phyloP scores from a whole-genome alignment of 2,113 vertebrate genomes.

The Brienomyrus longianalis region DNA sequence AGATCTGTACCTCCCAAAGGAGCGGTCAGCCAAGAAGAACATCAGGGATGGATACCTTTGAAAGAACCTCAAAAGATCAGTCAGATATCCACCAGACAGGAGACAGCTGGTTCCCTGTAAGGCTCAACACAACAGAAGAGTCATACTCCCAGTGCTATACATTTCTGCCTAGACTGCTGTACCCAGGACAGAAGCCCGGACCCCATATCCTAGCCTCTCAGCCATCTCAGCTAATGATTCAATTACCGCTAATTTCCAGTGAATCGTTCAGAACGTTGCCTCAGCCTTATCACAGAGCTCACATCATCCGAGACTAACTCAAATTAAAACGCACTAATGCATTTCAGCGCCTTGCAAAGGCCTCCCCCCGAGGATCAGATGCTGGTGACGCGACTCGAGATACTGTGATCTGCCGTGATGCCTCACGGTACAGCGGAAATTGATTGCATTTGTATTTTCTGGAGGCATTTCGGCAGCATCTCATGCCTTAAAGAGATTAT shows the following conservation, averaged over 20 bases:
- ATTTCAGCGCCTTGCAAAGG: not conserved
- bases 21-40: not conserved
- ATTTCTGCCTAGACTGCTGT: not conserved
- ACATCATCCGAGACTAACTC: not conserved
- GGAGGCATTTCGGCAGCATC: not conserved
- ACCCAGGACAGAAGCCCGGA: not conserved
- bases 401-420: not conserved
- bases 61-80: not conserved
- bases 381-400: not conserved
- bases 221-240: slow-evolving; percentile 1
- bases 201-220: not conserved
- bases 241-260: not conserved
- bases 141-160: not conserved
- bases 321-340: not conserved
- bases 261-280: not conserved
- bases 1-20: not conserved
- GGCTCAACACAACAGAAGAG: not conserved
- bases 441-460: not conserved
- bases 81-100: not conserved
- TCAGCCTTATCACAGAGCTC: not conserved
- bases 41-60: not conserved
- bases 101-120: not conserved
- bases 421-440: not conserved
- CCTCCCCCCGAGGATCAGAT: not conserved
- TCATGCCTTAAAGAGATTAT: not conserved